phyloP scores from a whole-genome alignment of 2,888 invertebrate genomes.

The Willowsia nigromaculata region DNA sequence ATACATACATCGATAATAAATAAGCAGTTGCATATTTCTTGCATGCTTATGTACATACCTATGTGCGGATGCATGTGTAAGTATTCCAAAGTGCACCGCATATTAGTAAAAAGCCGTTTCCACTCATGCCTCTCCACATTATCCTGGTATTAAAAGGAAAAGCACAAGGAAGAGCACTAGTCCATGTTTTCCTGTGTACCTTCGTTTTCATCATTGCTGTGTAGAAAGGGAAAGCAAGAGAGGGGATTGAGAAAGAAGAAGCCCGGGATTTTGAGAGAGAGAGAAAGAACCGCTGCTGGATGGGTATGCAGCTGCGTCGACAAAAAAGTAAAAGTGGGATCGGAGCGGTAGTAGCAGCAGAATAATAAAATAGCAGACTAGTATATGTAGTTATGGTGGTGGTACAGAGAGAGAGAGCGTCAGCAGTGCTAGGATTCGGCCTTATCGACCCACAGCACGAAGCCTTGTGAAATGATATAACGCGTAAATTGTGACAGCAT shows the following conservation, averaged over 20 bases:
- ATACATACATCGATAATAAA: background rate
- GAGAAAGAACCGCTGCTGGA: slow-evolving; percentile 11
- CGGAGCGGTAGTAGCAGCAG: background rate
- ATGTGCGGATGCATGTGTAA: background rate
- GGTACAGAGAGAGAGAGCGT: background rate
- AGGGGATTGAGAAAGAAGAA: slow-evolving; percentile 53
- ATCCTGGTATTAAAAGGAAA: slow-evolving; percentile 22
- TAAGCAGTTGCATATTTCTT: background rate
- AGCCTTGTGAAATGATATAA: slow-evolving; percentile 78
- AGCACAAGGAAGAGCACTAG: slow-evolving; percentile 10
- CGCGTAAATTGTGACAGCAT: slow-evolving; percentile 79
- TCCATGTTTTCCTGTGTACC: slow-evolving; percentile 21
- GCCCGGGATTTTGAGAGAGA: slow-evolving; percentile 72
- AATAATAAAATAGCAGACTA: background rate
- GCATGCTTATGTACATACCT: background rate
- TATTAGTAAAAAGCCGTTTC: slow-evolving; percentile 6
- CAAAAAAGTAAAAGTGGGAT: slow-evolving; percentile 33
- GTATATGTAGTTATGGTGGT: background rate
- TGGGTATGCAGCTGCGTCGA: slow-evolving; percentile 76
- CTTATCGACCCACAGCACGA: slow-evolving; percentile 78
- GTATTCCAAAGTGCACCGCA: background rate
- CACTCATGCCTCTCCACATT: slow-evolving; percentile 24
- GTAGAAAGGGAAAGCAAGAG: slow-evolving; percentile 40
- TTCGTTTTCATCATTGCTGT: slow-evolving; percentile 44
- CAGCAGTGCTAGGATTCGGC: slow-evolving; percentile 70